Base-by-base conservation (phyloP, 2,797 vertebrate species). In the Gobionotothen gibberifrons region DNA sequence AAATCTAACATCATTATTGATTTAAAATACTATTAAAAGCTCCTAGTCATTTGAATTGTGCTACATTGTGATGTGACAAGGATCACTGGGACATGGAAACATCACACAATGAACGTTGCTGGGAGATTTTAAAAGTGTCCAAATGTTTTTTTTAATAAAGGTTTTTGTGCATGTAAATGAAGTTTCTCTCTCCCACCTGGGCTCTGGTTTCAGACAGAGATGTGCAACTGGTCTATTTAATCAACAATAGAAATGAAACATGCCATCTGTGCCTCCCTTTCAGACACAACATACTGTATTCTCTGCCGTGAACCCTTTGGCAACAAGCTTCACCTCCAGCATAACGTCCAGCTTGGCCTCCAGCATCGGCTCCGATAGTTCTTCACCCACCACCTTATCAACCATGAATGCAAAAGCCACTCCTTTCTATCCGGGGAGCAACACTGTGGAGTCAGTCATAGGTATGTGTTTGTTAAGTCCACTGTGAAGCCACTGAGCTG, bases 261-360 rank as follows among this genome's bases (percentile, higher is more conserved):
- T 36, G 9, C 13, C 26, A 46, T 49, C 13, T 69, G 5, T 65
- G 5, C 43, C 61, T 69, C 26, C 32, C 12, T 74, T 78, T 53
- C 12, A 97, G 97, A 94, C 93, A 87, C 97, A 96, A 79, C 95
- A 96, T 67, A 90, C 92, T 59, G 93, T 96, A 70, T 97, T 97
- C 83, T 94, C 96, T 48, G 94, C 87, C 47, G 94, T 95, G 76
- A 97, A 96, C 85, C 96, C 96, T 16, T 90, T 96, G 84, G 93
- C 96, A 46, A 95, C 96, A 26, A 96, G 96, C 83, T 93, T 97
- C 86, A 96, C 95, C 69, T 96, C 96, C 87, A 96, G 96, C 83
- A 94, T 97, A 87, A 95, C 96, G 2, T 98, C 97, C 66, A 97
- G 96, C 89, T 91, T 97, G 91, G 96, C 96, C 9, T 97, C 97